Conservation (phyloP, 2,888 invertebrate species). For the Zootermopsis nevadensis region DNA sequence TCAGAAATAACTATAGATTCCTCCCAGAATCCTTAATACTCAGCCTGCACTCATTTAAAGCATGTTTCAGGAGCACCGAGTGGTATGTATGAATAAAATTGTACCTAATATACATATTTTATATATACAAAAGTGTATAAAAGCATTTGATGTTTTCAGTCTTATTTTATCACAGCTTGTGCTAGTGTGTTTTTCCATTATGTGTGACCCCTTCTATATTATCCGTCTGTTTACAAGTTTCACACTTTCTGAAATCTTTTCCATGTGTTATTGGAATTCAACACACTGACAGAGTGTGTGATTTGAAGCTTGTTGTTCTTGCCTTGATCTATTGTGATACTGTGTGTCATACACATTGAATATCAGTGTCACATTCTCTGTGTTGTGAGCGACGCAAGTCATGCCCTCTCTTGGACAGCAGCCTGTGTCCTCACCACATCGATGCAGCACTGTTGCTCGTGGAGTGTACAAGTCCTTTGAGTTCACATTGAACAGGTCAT, state of each 20-base stretch:
- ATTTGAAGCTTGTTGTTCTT: background rate
- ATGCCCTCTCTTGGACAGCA: background rate
- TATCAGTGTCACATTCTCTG: background rate
- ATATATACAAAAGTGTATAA: too few relatives aligned
- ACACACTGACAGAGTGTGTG: constrained; percentile 1
- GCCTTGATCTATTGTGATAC: too few relatives aligned
- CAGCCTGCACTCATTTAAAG: too few relatives aligned
- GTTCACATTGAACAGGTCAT: background rate
- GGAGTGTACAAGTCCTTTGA: background rate
- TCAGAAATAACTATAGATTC: too few relatives aligned
- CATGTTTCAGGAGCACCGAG: too few relatives aligned
- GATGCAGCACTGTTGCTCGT: constrained; percentile 14
- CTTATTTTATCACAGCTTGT: too few relatives aligned
- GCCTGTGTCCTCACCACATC: constrained; percentile 21
- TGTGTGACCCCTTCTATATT: background rate
- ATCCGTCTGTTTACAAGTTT: background rate
- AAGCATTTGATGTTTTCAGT: too few relatives aligned
- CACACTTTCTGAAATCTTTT: background rate
- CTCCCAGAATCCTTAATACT: too few relatives aligned
- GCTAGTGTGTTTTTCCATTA: background rate
- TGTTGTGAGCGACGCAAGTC: background rate
- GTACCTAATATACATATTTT: too few relatives aligned
- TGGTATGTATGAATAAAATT: too few relatives aligned
- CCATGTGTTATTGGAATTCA: background rate
- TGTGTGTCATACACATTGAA: background rate